Evolutionary conservation across 2,113 vertebrate genomes (phyloP).

Genomic region (Felis chaus): DNA sequence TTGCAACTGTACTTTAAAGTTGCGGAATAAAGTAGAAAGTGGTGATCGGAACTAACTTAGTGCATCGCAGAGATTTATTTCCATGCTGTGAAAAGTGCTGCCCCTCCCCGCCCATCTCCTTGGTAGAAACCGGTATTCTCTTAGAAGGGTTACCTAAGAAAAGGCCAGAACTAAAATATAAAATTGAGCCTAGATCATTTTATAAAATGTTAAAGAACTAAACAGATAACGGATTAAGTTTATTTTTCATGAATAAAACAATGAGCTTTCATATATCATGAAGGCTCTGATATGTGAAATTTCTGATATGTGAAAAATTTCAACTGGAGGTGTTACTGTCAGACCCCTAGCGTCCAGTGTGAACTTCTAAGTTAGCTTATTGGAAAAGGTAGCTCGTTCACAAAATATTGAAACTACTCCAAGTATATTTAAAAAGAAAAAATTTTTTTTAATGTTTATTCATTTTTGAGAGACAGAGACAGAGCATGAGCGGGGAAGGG

Average conservation of each 20-base stretch:
- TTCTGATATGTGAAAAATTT: background rate
- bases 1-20: background rate
- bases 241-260: background rate
- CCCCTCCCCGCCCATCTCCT: no score
- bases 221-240: background rate
- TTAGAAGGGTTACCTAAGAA: background rate
- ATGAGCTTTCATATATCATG: background rate
- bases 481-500: no score
- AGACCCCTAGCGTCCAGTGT: background rate
- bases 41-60: background rate
- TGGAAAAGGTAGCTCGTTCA: slow-evolving; percentile 21
- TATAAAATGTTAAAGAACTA: background rate
- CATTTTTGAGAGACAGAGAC: no score
- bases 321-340: background rate
- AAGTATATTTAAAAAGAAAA: background rate
- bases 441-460: no score
- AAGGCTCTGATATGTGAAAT: background rate
- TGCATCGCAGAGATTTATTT: background rate
- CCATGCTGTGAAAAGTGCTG: background rate
- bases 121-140: background rate
- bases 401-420: background rate
- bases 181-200: background rate
- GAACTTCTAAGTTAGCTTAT: background rate
- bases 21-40: background rate
- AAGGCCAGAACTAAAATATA: background rate